These are phyloP conservation scores for Petrocephalus zakoni DNA, from an alignment of 2,113 vertebrate genomes.

Conservation along the genomic window DNA sequence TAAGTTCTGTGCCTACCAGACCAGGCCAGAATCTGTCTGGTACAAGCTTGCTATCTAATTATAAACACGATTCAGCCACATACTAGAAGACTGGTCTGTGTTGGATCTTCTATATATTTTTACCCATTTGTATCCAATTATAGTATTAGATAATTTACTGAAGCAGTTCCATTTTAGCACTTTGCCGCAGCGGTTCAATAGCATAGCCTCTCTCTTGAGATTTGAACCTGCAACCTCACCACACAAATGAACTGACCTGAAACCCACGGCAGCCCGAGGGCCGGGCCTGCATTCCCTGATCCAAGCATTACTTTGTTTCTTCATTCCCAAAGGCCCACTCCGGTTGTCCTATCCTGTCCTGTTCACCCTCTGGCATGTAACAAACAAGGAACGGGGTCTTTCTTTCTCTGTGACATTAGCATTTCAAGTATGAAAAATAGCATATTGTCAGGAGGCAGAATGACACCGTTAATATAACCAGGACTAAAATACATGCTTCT, in stretches of 20 bases:
- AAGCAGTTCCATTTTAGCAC: not conserved
- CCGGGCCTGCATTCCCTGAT: not conserved
- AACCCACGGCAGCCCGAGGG: not conserved
- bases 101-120: not conserved
- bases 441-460: not conserved
- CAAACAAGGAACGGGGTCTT: not conserved
- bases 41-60: not conserved
- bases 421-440: not conserved
- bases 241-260: not conserved
- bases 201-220: not conserved
- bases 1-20: not conserved
- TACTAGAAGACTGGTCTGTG: not conserved
- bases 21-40: not conserved
- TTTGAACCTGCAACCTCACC: not conserved
- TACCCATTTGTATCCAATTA: not conserved
- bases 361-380: not conserved
- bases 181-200: not conserved
- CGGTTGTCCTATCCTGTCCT: not conserved
- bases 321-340: not conserved
- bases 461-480: not conserved
- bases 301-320: not conserved
- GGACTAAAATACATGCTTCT: not conserved
- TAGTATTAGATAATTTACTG: not conserved
- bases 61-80: not conserved
- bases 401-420: not conserved